phyloP scores from a whole-genome alignment of 2,113 vertebrate species.

The Gymnobelideus leadbeateri region DNA sequence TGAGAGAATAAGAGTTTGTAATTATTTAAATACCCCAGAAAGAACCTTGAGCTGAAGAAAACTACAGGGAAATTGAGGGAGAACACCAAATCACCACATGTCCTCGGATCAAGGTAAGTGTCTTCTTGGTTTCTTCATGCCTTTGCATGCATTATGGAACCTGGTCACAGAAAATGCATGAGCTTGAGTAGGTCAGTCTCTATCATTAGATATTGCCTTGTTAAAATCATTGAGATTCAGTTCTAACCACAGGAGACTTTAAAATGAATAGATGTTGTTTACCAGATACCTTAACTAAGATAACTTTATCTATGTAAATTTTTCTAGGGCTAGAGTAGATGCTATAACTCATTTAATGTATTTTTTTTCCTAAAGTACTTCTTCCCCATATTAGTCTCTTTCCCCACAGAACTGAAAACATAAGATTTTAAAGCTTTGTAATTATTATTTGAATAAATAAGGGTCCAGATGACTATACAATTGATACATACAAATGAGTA shows the following conservation, averaged over 20 bases:
- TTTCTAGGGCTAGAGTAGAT: not conserved
- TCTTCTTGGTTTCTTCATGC: conserved; percentile 27
- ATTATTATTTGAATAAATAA: not conserved
- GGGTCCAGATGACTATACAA: not conserved
- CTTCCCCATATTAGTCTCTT: not conserved
- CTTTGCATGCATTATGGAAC: not conserved
- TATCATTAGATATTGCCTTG: not conserved
- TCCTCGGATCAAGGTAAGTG: conserved; percentile 69
- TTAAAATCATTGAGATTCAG: not conserved
- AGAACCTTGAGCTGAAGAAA: not conserved
- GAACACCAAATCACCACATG: not conserved
- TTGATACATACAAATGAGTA: not conserved
- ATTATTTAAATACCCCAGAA: not conserved
- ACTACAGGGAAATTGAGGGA: not conserved
- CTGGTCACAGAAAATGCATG: not conserved
- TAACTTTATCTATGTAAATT: not conserved
- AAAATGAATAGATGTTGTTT: not conserved
- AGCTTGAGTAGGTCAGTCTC: not conserved
- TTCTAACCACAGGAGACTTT: not conserved
- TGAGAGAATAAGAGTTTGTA: conserved; percentile 32
- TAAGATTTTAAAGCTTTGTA: not conserved
- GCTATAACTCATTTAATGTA: not conserved
- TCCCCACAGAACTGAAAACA: not conserved
- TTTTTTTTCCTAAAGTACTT: not conserved
- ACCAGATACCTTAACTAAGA: not conserved